Base-by-base conservation (phyloP, 2,797 vertebrate genomes). In the Pseudochaenichthys georgianus region DNA sequence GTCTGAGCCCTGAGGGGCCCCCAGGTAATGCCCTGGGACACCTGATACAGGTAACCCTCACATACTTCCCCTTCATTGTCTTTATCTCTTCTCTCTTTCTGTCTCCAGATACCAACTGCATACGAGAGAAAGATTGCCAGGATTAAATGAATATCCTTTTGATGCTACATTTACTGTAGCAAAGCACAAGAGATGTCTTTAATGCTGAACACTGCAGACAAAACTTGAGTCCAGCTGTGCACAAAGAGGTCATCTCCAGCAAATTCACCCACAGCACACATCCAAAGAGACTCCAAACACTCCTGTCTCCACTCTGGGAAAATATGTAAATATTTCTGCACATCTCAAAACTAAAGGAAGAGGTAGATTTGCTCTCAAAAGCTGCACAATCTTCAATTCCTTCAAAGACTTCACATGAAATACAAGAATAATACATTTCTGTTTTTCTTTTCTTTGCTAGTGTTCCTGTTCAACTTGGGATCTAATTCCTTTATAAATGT, bases 301-400 rank as follows among this genome's bases (percentile, higher is more conserved):
- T 82, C 64, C 87, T 57, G 67, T 81, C 77, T 88, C 82, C 88
- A 86, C 88, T 90, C 80, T 72, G 64, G 45, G 67, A 59, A 93
- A 93, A 93, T 89, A 94, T 94, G 93, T 95, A 93, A 95, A 95
- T 93, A 94, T 94, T 93, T 94, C 88, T 80, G 73, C 75, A 78
- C 82, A 83, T 87, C 81, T 86, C 69, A 69, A 80, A 89, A 83
- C 78, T 64, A 88, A 86, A 93, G 84, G 81, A 91, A 85, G 91
- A 89, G 80, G 72, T 73, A 31, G 45, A 60, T 80, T 88, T 80
- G 76, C 81, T 84, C 78, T 72, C 82, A 64, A 41, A 71, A 65
- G 48, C 73, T 51, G n/a, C 1, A 11, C 52, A 73, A 62, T 11
- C 47, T 11, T 54, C 70, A 65, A 80, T 82, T 81, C 57, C 81